These are phyloP conservation scores for Coregonus ussuriensis DNA, from an alignment of 2,797 vertebrate genomes.

Conservation along the genomic window DNA sequence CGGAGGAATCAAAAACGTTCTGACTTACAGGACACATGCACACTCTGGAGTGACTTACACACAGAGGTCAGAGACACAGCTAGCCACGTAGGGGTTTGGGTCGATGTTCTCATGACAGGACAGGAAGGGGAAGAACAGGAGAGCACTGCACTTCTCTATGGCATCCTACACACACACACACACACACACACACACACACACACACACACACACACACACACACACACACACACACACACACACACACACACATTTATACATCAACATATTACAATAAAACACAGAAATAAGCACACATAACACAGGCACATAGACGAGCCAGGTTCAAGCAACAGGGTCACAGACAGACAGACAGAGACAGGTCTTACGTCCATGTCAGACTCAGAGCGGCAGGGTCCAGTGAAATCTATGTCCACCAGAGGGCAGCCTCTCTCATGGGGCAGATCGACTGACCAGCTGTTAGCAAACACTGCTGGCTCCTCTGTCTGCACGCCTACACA, in stretches of 20 bases:
- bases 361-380: constrained; percentile 87
- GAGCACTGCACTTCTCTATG: constrained; percentile 95
- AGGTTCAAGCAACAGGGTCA: too few species aligned
- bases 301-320: background rate
- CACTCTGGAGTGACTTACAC: constrained; percentile 81
- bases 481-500: constrained; percentile 78
- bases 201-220: constrained; percentile 14
- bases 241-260: constrained; percentile 15
- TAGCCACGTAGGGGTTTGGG: constrained; percentile 95
- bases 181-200: constrained; percentile 11
- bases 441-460: constrained; percentile 90
- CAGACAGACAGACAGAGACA: constrained; percentile 7
- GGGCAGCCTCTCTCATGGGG: constrained; percentile 82
- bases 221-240: constrained; percentile 25
- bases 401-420: constrained; percentile 84
- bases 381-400: constrained; percentile 86
- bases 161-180: constrained; percentile 78
- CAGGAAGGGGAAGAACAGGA: constrained; percentile 95
- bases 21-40: background rate
- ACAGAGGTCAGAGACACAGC: constrained; percentile 97
- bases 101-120: constrained; percentile 98
- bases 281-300: background rate
- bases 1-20: background rate
- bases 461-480: constrained; percentile 89
- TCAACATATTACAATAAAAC: background rate